These are phyloP conservation scores for Habropoda laboriosa DNA, from an alignment of 1,140 invertebrate genomes.

Conservation along the genomic window DNA sequence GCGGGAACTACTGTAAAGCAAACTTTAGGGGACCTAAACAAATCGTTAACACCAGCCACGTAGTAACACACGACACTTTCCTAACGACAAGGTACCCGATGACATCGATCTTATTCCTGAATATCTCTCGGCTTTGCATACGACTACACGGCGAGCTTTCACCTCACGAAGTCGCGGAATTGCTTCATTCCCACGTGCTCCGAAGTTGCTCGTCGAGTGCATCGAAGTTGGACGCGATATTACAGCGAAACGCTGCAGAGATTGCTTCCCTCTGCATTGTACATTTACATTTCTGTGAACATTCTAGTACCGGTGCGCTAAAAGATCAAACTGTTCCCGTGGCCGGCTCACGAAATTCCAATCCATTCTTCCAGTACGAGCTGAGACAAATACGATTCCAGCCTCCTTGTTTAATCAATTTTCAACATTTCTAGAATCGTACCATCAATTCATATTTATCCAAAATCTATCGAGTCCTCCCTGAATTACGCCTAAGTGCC, in stretches of 20 bases:
- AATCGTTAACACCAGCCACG: constrained; percentile 14
- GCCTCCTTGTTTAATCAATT: neutral
- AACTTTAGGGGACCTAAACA: constrained; percentile 39
- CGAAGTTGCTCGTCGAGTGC: neutral
- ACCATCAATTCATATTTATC: no score
- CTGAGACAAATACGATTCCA: neutral
- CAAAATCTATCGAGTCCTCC: no score
- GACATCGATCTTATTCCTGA: neutral
- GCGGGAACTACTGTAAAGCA: neutral
- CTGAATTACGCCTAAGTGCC: no score
- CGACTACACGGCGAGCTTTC: neutral
- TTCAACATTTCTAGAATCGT: neutral
- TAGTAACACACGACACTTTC: neutral
- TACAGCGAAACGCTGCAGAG: neutral
- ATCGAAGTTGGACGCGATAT: constrained; percentile 7
- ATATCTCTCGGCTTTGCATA: neutral
- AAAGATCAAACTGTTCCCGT: constrained; percentile 30
- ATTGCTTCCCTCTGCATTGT: neutral
- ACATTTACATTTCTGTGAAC: neutral
- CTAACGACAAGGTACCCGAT: neutral
- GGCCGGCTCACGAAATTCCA: constrained; percentile 6
- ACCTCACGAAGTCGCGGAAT: neutral
- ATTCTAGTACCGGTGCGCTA: neutral
- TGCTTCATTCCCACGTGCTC: neutral
- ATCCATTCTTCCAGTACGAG: constrained; percentile 6